Evolutionary conservation across 2,113 vertebrate species (phyloP), one percentile per base, ranked within the genome.

Genomic region (Climacteris rufus): DNA sequence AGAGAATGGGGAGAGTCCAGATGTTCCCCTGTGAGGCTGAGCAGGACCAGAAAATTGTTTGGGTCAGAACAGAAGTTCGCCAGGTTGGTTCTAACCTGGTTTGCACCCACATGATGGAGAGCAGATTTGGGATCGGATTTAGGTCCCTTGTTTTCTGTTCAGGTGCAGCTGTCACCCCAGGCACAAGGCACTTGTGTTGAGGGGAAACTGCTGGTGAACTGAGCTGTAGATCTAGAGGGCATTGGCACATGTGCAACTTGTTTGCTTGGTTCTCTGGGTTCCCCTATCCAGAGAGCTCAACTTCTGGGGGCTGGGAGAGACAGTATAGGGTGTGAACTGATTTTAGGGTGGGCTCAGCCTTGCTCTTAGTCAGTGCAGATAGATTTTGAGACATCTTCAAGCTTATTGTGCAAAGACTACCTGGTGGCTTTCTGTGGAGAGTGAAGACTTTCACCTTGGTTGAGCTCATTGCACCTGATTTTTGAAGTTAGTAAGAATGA

Each of bases 381-480:
- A 4, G 28, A 45, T 59, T 77, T 52, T 69, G 59, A 74, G 71
- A 42, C 11, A 4, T 44, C 68, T 50, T 31, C 47, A 74, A 89
- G 33, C 18, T 28, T 74, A 28, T 20, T 79, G 22, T 44, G 45
- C 50, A 50, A 74, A 42, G 24, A 13, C 35, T 83, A 50, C 31
- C 77, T 45, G 40, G 21, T 83, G 65, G 19, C 61, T 81, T 89
- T 91, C 45, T 0, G 0, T 49, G 53, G n/a, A 53, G 49, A 53
- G n/a, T 7, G 13, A 87, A 66, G 40, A 24, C 61, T 85, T 35
- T 49, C 19, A 49, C 57, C 61, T 64, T 91, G 39, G 21, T 56
- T 91, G 66, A 96, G 54, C 71, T 75, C 56, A 49, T 57, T 92
- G 90, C 94, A 88, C 86, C 88, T 94, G 96, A 94, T 78, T 83